A percentile compares a stretch with the other conserved stretches of the same genome.
Conservation (phyloP, 2,113 vertebrate species). For the Drymodes brunneopygia region DNA sequence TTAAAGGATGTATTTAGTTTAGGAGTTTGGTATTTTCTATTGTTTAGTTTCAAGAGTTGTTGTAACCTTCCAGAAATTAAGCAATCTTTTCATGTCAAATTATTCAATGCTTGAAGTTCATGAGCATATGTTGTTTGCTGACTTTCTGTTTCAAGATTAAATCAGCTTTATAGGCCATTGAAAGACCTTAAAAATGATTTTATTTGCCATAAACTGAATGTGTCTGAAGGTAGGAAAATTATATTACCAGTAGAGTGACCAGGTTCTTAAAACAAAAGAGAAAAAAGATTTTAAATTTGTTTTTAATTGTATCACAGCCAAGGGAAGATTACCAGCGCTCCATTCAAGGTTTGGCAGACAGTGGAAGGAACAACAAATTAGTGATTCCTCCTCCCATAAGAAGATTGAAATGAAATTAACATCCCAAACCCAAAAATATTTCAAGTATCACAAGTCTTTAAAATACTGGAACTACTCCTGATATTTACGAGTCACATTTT, state of each 20-base stretch:
- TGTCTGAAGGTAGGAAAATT: not conserved
- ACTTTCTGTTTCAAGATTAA: not conserved
- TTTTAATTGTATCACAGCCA: not conserved
- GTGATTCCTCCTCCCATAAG: not conserved
- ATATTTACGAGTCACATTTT: not conserved
- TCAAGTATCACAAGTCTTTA: not conserved
- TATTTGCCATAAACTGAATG: not conserved
- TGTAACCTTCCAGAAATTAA: not conserved
- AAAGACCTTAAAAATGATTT: not conserved
- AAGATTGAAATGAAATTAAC: not conserved
- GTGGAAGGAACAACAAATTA: not conserved
- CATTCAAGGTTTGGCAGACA: not conserved
- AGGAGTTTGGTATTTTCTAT: not conserved
- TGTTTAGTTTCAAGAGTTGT: not conserved
- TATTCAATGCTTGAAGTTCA: not conserved
- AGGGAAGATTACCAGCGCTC: not conserved
- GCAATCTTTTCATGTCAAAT: not conserved
- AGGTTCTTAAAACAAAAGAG: not conserved
- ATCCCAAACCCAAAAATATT: not conserved
- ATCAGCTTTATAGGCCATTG: not conserved
- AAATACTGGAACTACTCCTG: not conserved
- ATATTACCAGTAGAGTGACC: not conserved
- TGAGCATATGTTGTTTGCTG: not conserved
- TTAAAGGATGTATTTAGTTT: not conserved
- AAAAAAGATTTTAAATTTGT: not conserved